Evolutionary conservation across 2,888 invertebrate species (phyloP), one percentile per base, ranked within the genome.

Genomic region (Netelia melanura): DNA sequence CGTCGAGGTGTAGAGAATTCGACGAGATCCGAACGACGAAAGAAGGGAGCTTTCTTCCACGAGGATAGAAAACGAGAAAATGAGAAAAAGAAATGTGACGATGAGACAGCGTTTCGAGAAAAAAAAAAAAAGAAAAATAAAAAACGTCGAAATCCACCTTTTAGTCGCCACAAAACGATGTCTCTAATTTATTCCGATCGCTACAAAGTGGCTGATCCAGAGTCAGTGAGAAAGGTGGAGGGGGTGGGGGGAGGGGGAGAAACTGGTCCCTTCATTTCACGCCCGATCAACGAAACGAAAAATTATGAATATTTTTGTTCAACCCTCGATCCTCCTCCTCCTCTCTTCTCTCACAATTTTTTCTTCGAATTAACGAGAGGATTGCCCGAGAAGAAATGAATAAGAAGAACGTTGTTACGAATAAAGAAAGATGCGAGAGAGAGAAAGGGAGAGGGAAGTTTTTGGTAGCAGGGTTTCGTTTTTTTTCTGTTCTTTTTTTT

Each of bases 31-130:
- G 30, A 3, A 5, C 30, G 30, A 30, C 6, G 3, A 5, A 30
- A 30, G 30, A 30, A 30, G 5, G 5, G 30, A 30, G 30, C 5
- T 5, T 30, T 5, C 30, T 30, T 30, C 30, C 5, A 5, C 30
- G 30, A 30, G 30, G 30, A 30, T 30, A 30, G 5, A 30, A 30
- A 30, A 30, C 30, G 67, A 44, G 68, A 68, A 61, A 3, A 61
- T 25, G 6, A 30, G 5, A 30, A 30, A 30, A 30, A 30, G 0
- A 30, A 30, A 30, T 5, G 30, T 3, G 52, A 30, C 21, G 30
- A 74, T 77, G 83, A 72, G 61, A 64, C 56, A 71, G 79, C 79
- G 70, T 64, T 80, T 78, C n/a, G 17, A 64, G 23, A 30, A 52
- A 62, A 23, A 25, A 0, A 62, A 17, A 17, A 17, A 17, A 17